Conservation (phyloP, 92 coral and sea anemone species). For the Blastomussa wellsi region DNA sequence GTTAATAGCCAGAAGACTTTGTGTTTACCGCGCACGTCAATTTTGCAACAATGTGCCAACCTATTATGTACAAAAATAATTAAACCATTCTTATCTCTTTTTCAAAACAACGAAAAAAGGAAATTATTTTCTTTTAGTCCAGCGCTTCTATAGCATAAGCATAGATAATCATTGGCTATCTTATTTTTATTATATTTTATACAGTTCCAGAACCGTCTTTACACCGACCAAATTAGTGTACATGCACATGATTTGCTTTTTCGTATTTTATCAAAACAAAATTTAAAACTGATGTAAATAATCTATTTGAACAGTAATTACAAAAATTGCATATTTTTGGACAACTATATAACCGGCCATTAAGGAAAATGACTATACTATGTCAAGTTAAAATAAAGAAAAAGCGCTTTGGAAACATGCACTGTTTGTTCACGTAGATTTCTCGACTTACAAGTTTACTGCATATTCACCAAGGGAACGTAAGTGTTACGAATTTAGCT, state of each 20-base stretch:
- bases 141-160: not conserved
- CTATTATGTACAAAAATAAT: conserved; percentile 8
- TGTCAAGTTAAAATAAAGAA: not conserved
- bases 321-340: not conserved
- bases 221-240: not conserved
- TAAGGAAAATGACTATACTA: not conserved
- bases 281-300: not conserved
- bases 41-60: conserved; percentile 13
- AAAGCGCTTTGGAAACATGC: not conserved
- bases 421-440: not conserved
- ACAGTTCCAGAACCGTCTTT: not conserved
- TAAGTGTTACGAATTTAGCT: not conserved
- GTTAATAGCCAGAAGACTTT: not conserved
- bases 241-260: not conserved
- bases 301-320: not conserved
- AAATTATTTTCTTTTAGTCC: not conserved
- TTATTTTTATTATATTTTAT: not conserved
- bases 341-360: not conserved
- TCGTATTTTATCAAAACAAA: not conserved
- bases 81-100: not conserved
- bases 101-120: conserved; percentile 6
- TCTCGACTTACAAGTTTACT: not conserved
- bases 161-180: not conserved
- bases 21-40: conserved; percentile 19
- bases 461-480: not conserved